Base-by-base conservation (phyloP, 2,888 invertebrate species). In the Endotricha flammealis region DNA sequence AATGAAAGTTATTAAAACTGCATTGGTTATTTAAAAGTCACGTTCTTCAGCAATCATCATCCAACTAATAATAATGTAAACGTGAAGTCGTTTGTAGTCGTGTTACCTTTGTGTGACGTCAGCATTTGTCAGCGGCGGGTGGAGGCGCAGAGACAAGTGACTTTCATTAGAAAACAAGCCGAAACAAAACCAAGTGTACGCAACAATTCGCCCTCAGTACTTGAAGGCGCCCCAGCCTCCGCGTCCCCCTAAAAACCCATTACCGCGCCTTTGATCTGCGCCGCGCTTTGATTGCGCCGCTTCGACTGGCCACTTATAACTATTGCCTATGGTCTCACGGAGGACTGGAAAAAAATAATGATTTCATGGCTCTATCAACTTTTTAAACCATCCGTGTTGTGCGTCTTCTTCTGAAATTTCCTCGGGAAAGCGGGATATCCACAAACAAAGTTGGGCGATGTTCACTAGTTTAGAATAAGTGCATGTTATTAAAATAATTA, bases 231-330 rank as follows among this genome's bases (percentile, higher is more conserved):
- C 47, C 23, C 46, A 41, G 39, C 52, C 50, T 49, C 40, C 55
- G 47, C 59, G 50, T 60, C 64, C 61, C 69, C 65, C 73, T 78
- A 74, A 75, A 79, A 78, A 79, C 72, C 79, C 76, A 80, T 82
- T 79, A 80, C 60, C 53, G 54, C 55, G 64, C 63, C 80, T 82
- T 82, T 82, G 82, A 82, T 78, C 64, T 73, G 57, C 57, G 58
- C 70, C 73, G 70, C 71, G 47, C 75, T 75, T 74, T 80, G 79
- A 78, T 76, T 68, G 72, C 65, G 54, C 67, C 70, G 72, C 69
- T 72, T 72, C 74, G 69, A 73, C 75, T 71, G 73, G 60, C 76
- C 76, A 75, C 81, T 79, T 71, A 57, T 57, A 69, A 67, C 74
- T 72, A 73, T 71, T 65, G 69, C 68, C 48, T 52, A 43, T 45